Evolutionary conservation across 2,888 invertebrate species (phyloP).

Genomic region (Cylindroiulus punctatus): DNA sequence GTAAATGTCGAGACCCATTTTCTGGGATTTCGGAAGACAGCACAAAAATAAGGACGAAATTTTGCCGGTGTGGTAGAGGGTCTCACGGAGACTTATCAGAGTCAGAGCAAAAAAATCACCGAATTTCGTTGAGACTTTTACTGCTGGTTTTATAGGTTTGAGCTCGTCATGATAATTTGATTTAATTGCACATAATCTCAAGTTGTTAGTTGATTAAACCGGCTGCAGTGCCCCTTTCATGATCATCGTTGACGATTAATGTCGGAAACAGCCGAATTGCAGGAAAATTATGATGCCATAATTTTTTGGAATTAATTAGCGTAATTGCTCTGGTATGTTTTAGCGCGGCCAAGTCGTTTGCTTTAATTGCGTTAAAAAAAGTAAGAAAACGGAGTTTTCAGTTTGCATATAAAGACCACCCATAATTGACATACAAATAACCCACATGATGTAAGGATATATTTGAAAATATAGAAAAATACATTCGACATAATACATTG

Average conservation of each 20-base stretch:
- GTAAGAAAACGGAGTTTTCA: too few relatives aligned
- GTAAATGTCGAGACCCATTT: constrained; percentile 51
- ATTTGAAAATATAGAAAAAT: too few relatives aligned
- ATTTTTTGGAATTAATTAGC: background rate
- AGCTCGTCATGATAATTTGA: background rate
- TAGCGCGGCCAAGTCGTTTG: too few relatives aligned
- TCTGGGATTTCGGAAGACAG: background rate
- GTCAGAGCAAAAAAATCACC: background rate
- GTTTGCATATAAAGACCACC: too few relatives aligned
- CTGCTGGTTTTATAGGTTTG: background rate
- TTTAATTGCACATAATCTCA: background rate
- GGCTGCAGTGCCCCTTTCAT: background rate
- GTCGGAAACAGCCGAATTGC: background rate
- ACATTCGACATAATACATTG: too few relatives aligned
- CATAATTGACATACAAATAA: too few relatives aligned
- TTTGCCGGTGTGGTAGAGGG: background rate
- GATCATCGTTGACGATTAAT: background rate
- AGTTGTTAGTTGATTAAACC: background rate
- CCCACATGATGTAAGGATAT: too few relatives aligned
- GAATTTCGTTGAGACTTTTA: background rate
- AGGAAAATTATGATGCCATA: background rate
- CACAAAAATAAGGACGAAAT: constrained; percentile 1
- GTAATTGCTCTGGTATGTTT: background rate
- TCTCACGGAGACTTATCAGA: background rate
- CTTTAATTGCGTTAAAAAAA: too few relatives aligned